A percentile compares a stretch with the other conserved stretches of the same genome.
Conservation (phyloP, 37 sponge, comb jelly and placozoan species). For the Mnemiopsis leidyi region DNA sequence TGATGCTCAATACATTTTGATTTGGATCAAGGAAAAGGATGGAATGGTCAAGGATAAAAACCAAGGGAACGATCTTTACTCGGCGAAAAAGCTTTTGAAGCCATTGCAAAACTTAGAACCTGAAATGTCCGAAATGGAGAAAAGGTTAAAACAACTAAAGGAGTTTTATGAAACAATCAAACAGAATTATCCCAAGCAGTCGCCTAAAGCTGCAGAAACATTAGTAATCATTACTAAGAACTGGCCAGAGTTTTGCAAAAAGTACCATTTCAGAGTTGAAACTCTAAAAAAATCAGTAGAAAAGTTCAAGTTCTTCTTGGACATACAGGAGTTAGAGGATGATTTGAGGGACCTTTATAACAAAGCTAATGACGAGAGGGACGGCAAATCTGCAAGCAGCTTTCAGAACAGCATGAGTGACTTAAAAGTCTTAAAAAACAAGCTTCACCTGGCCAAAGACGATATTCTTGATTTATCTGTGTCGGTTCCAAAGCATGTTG, state of each 20-base stretch:
- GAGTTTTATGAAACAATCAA: not conserved
- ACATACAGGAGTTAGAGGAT: not conserved
- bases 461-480: not conserved
- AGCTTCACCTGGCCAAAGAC: not conserved
- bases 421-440: not conserved
- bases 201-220: not conserved
- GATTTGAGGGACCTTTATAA: not conserved
- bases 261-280: not conserved
- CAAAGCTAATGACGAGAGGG: not conserved
- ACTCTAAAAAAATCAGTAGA: not conserved
- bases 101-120: not conserved
- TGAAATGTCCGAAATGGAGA: not conserved
- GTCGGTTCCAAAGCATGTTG: not conserved
- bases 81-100: not conserved
- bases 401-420: conserved; percentile 7
- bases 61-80: not conserved
- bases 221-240: not conserved
- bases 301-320: not conserved
- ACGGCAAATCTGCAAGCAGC: not conserved
- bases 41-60: not conserved
- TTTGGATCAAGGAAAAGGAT: conserved; percentile 15
- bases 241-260: not conserved
- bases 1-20: not conserved
- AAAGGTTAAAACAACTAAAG: not conserved
- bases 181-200: not conserved